Evolutionary conservation across 1,140 invertebrate species (phyloP).

Genomic region (Aphidius gifuensis): DNA sequence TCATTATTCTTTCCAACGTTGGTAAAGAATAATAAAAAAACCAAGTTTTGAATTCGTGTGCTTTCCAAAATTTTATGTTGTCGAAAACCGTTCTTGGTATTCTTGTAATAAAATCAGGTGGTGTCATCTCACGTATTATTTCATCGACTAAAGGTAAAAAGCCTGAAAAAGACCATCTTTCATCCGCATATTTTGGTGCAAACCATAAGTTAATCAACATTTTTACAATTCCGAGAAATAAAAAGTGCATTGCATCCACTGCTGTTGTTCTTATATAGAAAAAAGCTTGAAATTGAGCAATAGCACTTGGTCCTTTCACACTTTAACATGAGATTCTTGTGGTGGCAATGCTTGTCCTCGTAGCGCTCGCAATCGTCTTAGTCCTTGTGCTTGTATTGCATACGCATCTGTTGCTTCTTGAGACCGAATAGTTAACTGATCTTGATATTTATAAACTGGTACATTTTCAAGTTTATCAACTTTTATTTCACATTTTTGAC

Average conservation of each 20-base stretch:
- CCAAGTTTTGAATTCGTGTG: constrained; percentile 18
- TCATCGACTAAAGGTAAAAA: constrained; percentile 3
- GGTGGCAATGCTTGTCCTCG: too few relatives aligned
- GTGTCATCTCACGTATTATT: constrained; percentile 5
- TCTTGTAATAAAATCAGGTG: constrained; percentile 13
- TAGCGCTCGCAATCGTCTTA: too few relatives aligned
- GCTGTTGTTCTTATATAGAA: too few relatives aligned
- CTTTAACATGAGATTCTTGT: too few relatives aligned
- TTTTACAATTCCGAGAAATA: constrained; percentile 8
- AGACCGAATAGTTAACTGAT: neutral
- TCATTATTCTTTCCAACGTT: constrained; percentile 15
- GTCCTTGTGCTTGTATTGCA: too few relatives aligned
- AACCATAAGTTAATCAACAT: neutral
- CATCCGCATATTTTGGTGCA: neutral
- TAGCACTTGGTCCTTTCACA: too few relatives aligned
- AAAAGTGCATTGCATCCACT: too few relatives aligned
- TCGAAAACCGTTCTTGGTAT: constrained; percentile 17
- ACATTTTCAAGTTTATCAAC: neutral
- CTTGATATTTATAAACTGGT: neutral
- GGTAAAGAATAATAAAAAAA: constrained; percentile 19
- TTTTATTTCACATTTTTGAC: constrained; percentile 2
- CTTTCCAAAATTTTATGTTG: constrained; percentile 19
- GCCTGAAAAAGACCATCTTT: constrained; percentile 10
- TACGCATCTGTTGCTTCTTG: neutral
- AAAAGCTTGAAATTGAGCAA: too few relatives aligned